Base-by-base conservation (phyloP, 2,888 invertebrate species). In the Philhelius pedissequus region DNA sequence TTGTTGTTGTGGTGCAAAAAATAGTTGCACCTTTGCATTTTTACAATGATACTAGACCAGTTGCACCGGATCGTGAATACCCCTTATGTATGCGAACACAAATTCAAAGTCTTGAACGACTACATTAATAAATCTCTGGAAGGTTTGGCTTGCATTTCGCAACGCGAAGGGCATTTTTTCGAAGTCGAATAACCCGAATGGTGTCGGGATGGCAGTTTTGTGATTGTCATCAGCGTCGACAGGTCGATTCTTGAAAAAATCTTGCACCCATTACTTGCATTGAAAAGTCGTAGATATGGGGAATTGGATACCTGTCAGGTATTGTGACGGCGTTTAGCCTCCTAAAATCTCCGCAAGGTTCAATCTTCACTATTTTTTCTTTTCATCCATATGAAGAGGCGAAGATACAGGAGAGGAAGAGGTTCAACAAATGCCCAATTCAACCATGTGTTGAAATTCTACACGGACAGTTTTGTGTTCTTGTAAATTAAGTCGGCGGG, bases 341-440 rank as follows among this genome's bases (percentile, higher is more conserved):
- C 4, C 64, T 60, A 15, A 69, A 81, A 32, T 66, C 71, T 2
- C 76, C 71, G 27, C 71, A 77, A 9, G 76, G 58, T 45, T 40
- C 64, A 69, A 40, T 62, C 70, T 13, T 40, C 38, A 18, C 60
- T 43, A 43, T 58, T 27, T 18, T 64, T n/a, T 64, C 35, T 77
- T 86, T 8, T 5, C 40, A 15, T 48, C 71, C 58, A 86, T 43
- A 30, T 86, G 76, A 7, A 80, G 69, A 1, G 86, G 74, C n/a
- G 40, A 68, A 18, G 81, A 58, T 11, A 54, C 66, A 1, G 62
- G 40, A 13, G 71, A 75, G 4, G 38, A 45, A 1, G 79, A 82
- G 0, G 64, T 58, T n/a, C 69, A 52, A 40, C 73, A 86, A n/a
- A 82, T 75, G 1, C 75, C 81, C 8, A 74, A 18, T 11, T 32